Evolutionary conservation across 1,140 invertebrate genomes (phyloP), one percentile per base, ranked within the genome.

Genomic region (Leptopilina boulardi): DNA sequence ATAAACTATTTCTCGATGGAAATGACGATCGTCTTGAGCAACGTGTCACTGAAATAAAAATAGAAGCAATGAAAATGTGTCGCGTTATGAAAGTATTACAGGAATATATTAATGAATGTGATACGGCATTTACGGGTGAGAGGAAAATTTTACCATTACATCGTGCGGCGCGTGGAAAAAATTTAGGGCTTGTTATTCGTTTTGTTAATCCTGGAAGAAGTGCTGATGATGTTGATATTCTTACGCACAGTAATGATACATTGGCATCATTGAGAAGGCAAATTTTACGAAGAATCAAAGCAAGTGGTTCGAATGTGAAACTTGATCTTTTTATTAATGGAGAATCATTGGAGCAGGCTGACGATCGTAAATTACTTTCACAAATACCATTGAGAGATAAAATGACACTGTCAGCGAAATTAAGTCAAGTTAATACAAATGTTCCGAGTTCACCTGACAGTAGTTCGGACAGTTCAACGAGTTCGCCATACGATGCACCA

Each of bases 71-170:
- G 70, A 95, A 96, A 89, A 97, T 99, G 94, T 98, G 97, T 88
- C 94, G 98, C 77, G 96, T 99, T 23, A 94, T 99, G 86, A 97
- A 97, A 92, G 97, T 99, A 82, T 93, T 99, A 77, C 95, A 97
- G 85, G 98, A 99, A 91, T 99, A 99, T 88, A 95, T 99, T 74
- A 96, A 95, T 78, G 98, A 99, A 91, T 99, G 98, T 92, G 98
- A 99, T 92, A 94, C 95, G 75, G 95, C 96, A 75, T 99, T 97
- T 91, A 94, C 94, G 26, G 96, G 96, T 10, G 98, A 99, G 88
- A 93, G 98, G 78, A 95, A 96, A 83, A 96, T 98, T 86, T 91
- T 99, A 80, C 97, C 97, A 30, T 93, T 98, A 70, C 95, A 96
- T 86, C 95, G 96, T 86, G 96, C 97, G 13, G 96, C 95, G 82